Evolutionary conservation across 2,888 invertebrate genomes (phyloP), one percentile per base, ranked within the genome.

Genomic region (Tillus elongatus): DNA sequence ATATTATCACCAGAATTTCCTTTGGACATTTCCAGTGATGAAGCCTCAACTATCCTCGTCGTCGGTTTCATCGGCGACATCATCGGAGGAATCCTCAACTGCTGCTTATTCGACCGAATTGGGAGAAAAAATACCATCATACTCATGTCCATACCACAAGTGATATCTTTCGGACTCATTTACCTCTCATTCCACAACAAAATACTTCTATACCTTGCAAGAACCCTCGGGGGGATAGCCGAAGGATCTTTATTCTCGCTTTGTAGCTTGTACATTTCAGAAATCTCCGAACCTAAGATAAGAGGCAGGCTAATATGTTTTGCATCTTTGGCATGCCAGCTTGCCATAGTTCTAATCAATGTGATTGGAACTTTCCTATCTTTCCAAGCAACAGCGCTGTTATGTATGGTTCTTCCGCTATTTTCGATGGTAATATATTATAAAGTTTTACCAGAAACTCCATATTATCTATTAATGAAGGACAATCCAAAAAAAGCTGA

Each of bases 401-500:
- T 50, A 15, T 44, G 39, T 15, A 6, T 43, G 1, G 27, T 36
- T 2, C 37, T 50, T 14, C 53, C 59, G 1, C 11, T 59, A 1
- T 10, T 56, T 1, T 52, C 51, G 29, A 35, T 56, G 3, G 10
- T 49, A 8, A 30, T 47, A 2, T 53, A n/a, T n/a, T 19, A 58
- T 33, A 30, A 24, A 2, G 44, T 48, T 13, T 53, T 60, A 53
- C 60, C 62, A 0, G 62, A 62, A 46, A 54, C 54, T 2, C 62
- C 62, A 1, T 61, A 61, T 39, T 57, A 52, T 38, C 44, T 51
- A 3, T 28, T 61, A 2, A 57, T 58, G 53, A 53, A 53, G 38
- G 44, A 47, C 2, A 42, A 40, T 12, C 31, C 39, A 3, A 45
- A 46, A 2, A 47, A 53, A 33, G 60, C 61, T 0, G 48, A 49